Base-by-base conservation (phyloP, 2,888 invertebrate genomes). In the Apomyelois bistriatella region DNA sequence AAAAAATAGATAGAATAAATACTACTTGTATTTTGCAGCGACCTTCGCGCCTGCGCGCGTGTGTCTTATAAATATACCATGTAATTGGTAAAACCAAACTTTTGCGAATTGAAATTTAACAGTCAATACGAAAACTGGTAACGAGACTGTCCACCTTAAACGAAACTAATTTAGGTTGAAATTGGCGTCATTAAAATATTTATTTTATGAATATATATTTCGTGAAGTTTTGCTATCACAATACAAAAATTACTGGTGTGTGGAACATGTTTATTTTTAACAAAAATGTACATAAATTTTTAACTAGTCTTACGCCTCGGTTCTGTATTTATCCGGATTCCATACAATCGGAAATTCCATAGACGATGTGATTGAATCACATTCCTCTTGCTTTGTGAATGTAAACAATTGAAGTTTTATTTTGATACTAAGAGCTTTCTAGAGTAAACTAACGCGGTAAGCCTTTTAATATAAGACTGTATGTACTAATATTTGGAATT, bases 271-370 rank as follows among this genome's bases (percentile, higher is more conserved):
- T 53, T 56, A 56, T 66, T 75, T 79, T 76, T 79, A 81, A 82
- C 82, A 82, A 82, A 82, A 80, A 77, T 81, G 77, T 82, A 81
- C 70, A 82, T 81, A 81, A 68, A 68, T 68, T 63, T 70, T 68
- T 74, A 76, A 65, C 78, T 82, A 82, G 82, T 80, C 74, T 58
- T 43, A 55, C 30, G 40, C 10, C 40, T 63, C 61, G 54, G 56
- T 65, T 61, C 54, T 56, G 56, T 57, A 55, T 58, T 58, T 57
- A 58, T 61, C 28, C 5, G 38, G 10, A 53, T 53, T 59, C 55
- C 49, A 61, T 47, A 59, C 56, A 61, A 60, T 61, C 49, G 50
- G 51, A 42, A 57, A 56, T 53, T 36, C 30, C 41, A 48, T 60
- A 49, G 22, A 54, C 36, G 36, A 59, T 35, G 40, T 48, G 40